Evolutionary conservation across 53 echinoderm and acorn worm species (phyloP).

Genomic region (Zoroaster sp.): DNA sequence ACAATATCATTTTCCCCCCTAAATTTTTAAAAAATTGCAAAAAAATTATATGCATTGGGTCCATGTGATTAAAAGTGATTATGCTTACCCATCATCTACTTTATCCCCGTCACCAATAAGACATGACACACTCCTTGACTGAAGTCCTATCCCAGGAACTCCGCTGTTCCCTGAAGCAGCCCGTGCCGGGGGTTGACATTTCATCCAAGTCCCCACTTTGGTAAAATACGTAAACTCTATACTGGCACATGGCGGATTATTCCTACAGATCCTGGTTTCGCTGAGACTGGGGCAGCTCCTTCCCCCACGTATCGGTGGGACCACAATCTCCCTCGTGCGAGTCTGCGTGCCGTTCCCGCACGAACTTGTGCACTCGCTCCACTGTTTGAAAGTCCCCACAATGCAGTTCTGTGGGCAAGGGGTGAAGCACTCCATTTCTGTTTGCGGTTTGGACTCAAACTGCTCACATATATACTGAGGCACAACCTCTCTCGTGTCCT

Average conservation of each 20-base stretch:
- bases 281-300: constrained; percentile 73
- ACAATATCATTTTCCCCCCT: too few relatives aligned
- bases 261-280: constrained; percentile 67
- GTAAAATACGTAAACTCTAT: constrained; percentile 60
- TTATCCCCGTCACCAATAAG: constrained; percentile 69
- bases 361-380: constrained; percentile 88
- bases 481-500: constrained; percentile 45
- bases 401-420: constrained; percentile 93
- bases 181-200: constrained; percentile 47
- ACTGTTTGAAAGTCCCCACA: constrained; percentile 73
- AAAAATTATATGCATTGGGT: background rate
- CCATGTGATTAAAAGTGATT: background rate
- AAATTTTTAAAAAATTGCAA: too few relatives aligned
- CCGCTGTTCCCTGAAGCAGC: constrained; percentile 9
- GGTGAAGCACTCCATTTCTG: constrained; percentile 74
- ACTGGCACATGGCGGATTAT: constrained; percentile 31
- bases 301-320: constrained; percentile 76
- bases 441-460: constrained; percentile 73
- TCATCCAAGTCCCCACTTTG: constrained; percentile 68
- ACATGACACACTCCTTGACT: constrained; percentile 70
- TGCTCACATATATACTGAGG: constrained; percentile 76
- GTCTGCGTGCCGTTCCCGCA: constrained; percentile 98
- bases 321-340: constrained; percentile 65
- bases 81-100: constrained; percentile 47
- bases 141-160: constrained; percentile 61